Base-by-base conservation (phyloP, 2,113 vertebrate genomes). In the Bubo blakistoni region DNA sequence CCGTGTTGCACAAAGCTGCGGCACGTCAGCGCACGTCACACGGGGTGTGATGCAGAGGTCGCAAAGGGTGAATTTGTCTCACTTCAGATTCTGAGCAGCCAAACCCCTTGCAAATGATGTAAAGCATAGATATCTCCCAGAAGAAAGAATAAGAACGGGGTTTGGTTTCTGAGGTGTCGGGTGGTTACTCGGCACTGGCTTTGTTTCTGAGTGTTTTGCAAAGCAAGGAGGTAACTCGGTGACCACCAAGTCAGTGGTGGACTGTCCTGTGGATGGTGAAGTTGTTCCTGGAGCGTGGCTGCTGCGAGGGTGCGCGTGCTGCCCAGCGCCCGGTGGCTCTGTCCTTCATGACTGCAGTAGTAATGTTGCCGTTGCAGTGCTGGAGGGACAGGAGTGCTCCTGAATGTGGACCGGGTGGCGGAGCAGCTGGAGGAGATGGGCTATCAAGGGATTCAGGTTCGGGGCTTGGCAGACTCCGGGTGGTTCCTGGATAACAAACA, bases 401-500 rank as follows among this genome's bases (percentile, higher is more conserved):
- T 99, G 90, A 99, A 99, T 1, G 99, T 99, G 96, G 99, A 99
- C 85, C 98, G 97, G 1, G 99, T 99, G 84, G 98, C 99, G 0
- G 99, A 99, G 88, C 98, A 98, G 89, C 98, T 99, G 96, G 99
- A 98, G 95, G 98, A 98, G 57, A 96, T 99, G 97, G 99, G 99
- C 5, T 98, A 99, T 77, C 96, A 98, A 0, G 98, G 98, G 59
- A 98, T 99, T 94, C 99, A 99, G 93, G 99, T 99, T 54, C 98
- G 99, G 88, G 99, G 99, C 77, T 98, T 99, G 94, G 98, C 98
- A 1, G 99, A 99, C 94, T 99, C 99, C 0, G 99, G 99, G 40
- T 99, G 99, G 99, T 99, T 99, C 97, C 97, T 99, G 97, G 99
- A 99, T 98, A 99, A 99, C 90, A 99, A 99, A 96, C 99, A 99